These are phyloP conservation scores for Ambastaia sidthimunki DNA, from an alignment of 2,797 vertebrate genomes.

Conservation along the genomic window DNA sequence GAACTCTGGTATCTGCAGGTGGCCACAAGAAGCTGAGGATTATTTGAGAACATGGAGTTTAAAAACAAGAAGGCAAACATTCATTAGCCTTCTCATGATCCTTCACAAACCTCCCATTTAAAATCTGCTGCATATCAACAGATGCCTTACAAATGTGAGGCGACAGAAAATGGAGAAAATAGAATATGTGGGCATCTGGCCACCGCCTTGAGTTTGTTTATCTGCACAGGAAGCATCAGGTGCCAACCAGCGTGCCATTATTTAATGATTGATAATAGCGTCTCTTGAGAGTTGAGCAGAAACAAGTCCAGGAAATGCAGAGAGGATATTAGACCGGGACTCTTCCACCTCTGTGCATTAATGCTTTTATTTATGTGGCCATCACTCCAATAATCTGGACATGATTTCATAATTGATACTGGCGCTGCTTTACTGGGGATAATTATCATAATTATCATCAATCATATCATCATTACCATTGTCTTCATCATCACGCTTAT, in stretches of 20 bases:
- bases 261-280: constrained; percentile 78
- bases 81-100: constrained; percentile 21
- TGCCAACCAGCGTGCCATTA: constrained; percentile 63
- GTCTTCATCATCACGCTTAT: constrained; percentile 22
- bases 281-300: constrained; percentile 66
- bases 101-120: not conserved
- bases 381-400: constrained; percentile 50
- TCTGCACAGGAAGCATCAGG: constrained; percentile 42
- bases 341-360: constrained; percentile 10
- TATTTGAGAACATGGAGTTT: constrained; percentile 23
- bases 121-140: constrained; percentile 6
- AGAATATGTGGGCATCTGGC: constrained; percentile 6
- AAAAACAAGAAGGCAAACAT: constrained; percentile 22
- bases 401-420: constrained; percentile 58
- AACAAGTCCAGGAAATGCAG: constrained; percentile 71
- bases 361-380: constrained; percentile 51
- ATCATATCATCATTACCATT: constrained; percentile 14
- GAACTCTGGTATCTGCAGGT: constrained; percentile 17
- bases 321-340: constrained; percentile 68
- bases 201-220: constrained; percentile 21
- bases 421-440: constrained; percentile 64
- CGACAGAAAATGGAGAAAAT: constrained; percentile 1
- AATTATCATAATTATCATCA: constrained; percentile 49
- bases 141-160: constrained; percentile 13
- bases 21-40: constrained; percentile 5